Conservation (phyloP, 2,113 vertebrate species). For the Thunnus thynnus region DNA sequence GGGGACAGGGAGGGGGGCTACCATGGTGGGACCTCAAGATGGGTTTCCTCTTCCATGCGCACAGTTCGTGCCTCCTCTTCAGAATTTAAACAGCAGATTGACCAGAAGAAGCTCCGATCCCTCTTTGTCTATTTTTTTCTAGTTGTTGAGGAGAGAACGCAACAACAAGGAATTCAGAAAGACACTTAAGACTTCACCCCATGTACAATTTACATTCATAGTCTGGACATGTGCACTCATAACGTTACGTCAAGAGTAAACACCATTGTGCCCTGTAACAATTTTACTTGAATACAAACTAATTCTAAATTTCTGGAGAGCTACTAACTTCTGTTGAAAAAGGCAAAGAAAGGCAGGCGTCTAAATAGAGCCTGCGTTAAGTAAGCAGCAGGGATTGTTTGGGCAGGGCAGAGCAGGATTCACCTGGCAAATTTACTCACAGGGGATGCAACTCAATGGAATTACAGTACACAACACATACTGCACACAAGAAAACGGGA, state of each 20-base stretch:
- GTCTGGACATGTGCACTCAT: slow-evolving; percentile 70
- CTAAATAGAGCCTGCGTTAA: slow-evolving; percentile 6
- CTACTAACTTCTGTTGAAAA: slow-evolving; percentile 13
- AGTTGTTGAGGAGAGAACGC: slow-evolving; percentile 7
- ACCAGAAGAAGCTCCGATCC: background rate
- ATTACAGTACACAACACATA: slow-evolving; percentile 49
- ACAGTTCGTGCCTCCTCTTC: slow-evolving; percentile 11
- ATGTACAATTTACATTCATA: slow-evolving; percentile 80
- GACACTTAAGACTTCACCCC: slow-evolving; percentile 56
- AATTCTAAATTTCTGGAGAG: slow-evolving; percentile 45
- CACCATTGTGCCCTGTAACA: slow-evolving; percentile 58
- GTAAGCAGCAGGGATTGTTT: slow-evolving; percentile 31
- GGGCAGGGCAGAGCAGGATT: slow-evolving; percentile 27
- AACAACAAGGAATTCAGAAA: slow-evolving; percentile 32
- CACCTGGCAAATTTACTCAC: slow-evolving; percentile 23
- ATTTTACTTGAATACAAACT: slow-evolving; percentile 47
- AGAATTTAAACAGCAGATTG: background rate
- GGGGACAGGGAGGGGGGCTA: background rate
- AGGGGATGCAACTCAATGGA: slow-evolving; percentile 8
- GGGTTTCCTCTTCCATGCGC: slow-evolving; percentile 30
- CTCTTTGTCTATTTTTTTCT: slow-evolving; percentile 15
- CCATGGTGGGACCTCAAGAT: slow-evolving; percentile 23
- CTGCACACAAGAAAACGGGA: slow-evolving; percentile 11
- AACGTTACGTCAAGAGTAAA: slow-evolving; percentile 41
- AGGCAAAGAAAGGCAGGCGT: slow-evolving; percentile 14